Base-by-base conservation (phyloP, 2,888 invertebrate genomes). In the Hirudinaria manillensis region DNA sequence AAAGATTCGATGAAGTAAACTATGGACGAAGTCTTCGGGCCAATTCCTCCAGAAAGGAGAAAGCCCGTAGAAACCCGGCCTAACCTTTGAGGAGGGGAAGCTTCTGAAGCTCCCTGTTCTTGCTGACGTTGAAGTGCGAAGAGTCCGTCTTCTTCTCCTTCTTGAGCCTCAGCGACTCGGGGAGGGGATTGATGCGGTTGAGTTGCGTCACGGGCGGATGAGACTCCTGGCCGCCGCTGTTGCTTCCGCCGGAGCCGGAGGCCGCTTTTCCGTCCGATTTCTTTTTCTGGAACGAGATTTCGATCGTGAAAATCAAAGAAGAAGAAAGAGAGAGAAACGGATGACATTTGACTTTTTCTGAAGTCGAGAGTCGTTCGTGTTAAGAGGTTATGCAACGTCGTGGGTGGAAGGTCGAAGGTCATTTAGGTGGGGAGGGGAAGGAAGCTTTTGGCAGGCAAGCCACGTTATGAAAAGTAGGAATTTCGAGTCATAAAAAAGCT, bases 51-150 rank as follows among this genome's bases (percentile, higher is more conserved):
- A n/a, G n/a, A n/a, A n/a, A n/a, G n/a, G n/a, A n/a, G n/a, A n/a
- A n/a, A n/a, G n/a, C n/a, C n/a, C n/a, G n/a, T n/a, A n/a, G n/a
- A n/a, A n/a, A n/a, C n/a, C n/a, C n/a, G n/a, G n/a, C n/a, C n/a
- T n/a, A n/a, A 96, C 96, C 96, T 90, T 92, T 92, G 73, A 98
- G 88, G 56, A 89, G 88, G 68, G 95, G 93, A 80, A 98, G 88
- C 85, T 93, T 91, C 83, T 92, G 92, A 80, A 98, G 88, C 88
- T 98, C 97, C 83, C 94, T 90, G 87, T 94, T 94, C 86, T 93
- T 92, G 80, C 92, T 91, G 80, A 94, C 91, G 88, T 94, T 96
- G 87, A 95, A 97, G 80, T 94, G 88, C 82, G 94, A 93, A 83
- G 95, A 95, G 85, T 91, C 92, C 84, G 94, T 94, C 77, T 93